phyloP scores from a whole-genome alignment of 2,113 vertebrate genomes.

The Pseudorhombus dupliciocellatus region DNA sequence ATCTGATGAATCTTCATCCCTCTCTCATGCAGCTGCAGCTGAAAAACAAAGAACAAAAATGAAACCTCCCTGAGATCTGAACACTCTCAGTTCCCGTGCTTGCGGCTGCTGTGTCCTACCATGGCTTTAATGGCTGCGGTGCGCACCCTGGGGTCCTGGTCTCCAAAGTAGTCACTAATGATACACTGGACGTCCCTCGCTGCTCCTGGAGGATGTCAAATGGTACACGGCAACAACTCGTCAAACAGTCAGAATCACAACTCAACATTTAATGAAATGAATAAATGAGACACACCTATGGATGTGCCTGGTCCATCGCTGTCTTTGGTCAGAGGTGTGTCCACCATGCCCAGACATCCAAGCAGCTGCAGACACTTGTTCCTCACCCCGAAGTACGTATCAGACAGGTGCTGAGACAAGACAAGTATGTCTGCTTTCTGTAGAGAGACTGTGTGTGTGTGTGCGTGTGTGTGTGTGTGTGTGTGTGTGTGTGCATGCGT shows the following conservation, averaged over 20 bases:
- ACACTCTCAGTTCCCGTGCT: no score
- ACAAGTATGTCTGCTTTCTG: background rate
- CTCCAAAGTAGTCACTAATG: slow-evolving; percentile 93
- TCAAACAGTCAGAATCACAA: background rate
- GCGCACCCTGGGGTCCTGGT: slow-evolving; percentile 95
- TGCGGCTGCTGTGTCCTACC: slow-evolving; percentile 75
- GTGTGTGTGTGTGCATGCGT: background rate
- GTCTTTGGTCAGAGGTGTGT: slow-evolving; percentile 84
- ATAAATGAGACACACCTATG: slow-evolving; percentile 24
- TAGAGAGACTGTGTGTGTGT: background rate
- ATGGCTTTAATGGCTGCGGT: slow-evolving; percentile 96
- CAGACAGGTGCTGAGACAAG: slow-evolving; percentile 85
- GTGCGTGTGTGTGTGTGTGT: background rate
- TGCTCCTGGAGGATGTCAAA: slow-evolving; percentile 58
- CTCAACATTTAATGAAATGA: background rate
- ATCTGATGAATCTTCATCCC: slow-evolving; percentile 93
- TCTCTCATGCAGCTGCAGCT: slow-evolving; percentile 95
- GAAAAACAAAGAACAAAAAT: slow-evolving; percentile 9
- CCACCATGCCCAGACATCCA: slow-evolving; percentile 89
- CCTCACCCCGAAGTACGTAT: slow-evolving; percentile 93
- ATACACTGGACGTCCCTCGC: slow-evolving; percentile 91
- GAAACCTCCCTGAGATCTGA: background rate
- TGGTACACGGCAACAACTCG: background rate
- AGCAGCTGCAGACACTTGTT: slow-evolving; percentile 96
- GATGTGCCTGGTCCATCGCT: slow-evolving; percentile 68